Conservation (phyloP, 1,140 invertebrate species). For the Limonius californicus region DNA sequence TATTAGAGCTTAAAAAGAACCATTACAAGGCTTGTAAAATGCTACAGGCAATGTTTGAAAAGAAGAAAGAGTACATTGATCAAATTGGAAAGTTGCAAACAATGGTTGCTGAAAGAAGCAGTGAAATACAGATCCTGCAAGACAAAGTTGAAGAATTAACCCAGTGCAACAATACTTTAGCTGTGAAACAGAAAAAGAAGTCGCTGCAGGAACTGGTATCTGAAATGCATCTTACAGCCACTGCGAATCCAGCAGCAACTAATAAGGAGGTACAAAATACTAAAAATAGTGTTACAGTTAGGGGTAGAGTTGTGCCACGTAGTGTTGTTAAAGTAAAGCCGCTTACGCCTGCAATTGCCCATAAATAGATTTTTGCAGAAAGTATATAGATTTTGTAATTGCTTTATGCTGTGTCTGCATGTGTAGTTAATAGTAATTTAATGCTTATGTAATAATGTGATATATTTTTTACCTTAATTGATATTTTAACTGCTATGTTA, state of each 20-base stretch:
- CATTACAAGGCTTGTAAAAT: constrained; percentile 44
- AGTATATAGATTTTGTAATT: too few species aligned
- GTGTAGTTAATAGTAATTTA: too few species aligned
- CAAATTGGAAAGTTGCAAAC: constrained; percentile 43
- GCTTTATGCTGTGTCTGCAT: too few species aligned
- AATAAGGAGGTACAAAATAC: constrained; percentile 19
- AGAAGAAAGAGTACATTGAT: constrained; percentile 39
- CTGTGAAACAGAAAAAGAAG: constrained; percentile 9
- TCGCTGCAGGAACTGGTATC: constrained; percentile 13
- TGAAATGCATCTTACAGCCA: background rate
- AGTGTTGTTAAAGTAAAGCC: background rate
- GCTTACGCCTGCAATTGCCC: too few species aligned
- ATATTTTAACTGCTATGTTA: too few species aligned
- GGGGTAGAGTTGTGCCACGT: background rate
- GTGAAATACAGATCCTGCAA: constrained; percentile 26
- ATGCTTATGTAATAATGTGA: too few species aligned
- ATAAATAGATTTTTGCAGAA: too few species aligned
- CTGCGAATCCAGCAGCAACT: constrained; percentile 1
- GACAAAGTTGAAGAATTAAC: background rate
- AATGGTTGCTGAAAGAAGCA: constrained; percentile 28
- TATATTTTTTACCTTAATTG: too few species aligned
- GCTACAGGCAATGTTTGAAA: constrained; percentile 44
- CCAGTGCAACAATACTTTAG: background rate
- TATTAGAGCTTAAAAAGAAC: constrained; percentile 41
- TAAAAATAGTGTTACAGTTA: background rate